These are phyloP conservation scores for Himalopsyche japonica DNA, from an alignment of 2,888 invertebrate genomes.

Conservation along the genomic window DNA sequence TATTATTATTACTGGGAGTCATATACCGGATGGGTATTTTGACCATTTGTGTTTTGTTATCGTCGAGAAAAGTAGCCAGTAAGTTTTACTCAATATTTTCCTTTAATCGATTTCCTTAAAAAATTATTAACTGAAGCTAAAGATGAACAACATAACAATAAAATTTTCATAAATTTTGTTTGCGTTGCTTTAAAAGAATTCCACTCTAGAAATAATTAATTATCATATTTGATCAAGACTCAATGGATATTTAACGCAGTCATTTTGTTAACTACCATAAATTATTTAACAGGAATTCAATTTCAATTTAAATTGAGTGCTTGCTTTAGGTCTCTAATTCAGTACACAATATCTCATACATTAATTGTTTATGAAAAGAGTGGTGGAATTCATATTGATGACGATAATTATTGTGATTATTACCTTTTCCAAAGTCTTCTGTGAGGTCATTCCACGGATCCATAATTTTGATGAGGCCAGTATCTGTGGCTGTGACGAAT, in stretches of 20 bases:
- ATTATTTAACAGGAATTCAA: too few species aligned
- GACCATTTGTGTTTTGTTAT: background rate
- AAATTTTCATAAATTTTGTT: too few species aligned
- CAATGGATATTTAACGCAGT: too few species aligned
- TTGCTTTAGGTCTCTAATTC: background rate
- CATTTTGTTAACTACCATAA: too few species aligned
- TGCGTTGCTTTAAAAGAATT: too few species aligned
- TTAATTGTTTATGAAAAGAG: background rate
- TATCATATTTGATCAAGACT: too few species aligned
- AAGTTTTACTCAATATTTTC: background rate
- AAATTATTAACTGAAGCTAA: background rate
- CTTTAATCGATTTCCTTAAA: background rate
- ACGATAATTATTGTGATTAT: background rate
- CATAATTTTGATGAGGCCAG: constrained; percentile 56
- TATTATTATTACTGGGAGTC: background rate
- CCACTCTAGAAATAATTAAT: too few species aligned
- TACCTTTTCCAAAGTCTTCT: constrained; percentile 58
- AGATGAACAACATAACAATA: background rate
- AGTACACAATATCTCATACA: background rate
- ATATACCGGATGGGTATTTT: constrained; percentile 34
- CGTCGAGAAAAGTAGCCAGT: too few species aligned
- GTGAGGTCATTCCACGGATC: constrained; percentile 67
- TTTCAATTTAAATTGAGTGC: background rate
- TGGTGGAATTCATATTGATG: background rate
- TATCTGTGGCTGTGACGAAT: constrained; percentile 60